Conservation (phyloP, 2,113 vertebrate species). For the Sturnus vulgaris region DNA sequence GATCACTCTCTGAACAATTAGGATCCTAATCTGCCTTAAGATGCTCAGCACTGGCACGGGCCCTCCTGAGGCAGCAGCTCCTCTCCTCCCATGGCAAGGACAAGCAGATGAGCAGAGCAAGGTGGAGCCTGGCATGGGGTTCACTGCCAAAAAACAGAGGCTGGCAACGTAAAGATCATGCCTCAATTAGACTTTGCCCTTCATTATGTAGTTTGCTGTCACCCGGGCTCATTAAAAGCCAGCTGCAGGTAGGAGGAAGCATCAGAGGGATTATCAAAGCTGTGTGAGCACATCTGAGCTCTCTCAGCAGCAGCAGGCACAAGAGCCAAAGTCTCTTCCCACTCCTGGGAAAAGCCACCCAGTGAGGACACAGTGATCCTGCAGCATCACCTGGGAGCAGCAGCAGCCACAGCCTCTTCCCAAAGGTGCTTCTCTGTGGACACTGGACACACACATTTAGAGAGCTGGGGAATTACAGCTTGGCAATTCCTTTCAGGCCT, state of each 20-base stretch:
- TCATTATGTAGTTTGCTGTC: neutral
- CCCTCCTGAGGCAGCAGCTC: slow-evolving; percentile 35
- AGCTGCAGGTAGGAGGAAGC: slow-evolving; percentile 16
- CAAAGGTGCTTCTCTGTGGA: neutral
- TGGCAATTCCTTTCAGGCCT: too few relatives aligned
- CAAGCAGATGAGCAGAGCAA: neutral
- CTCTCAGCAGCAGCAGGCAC: neutral
- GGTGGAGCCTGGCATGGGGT: neutral
- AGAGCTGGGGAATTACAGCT: too few relatives aligned
- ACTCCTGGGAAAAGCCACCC: neutral
- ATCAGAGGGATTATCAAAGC: slow-evolving; percentile 16
- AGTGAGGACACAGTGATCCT: accelerated
- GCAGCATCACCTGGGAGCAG: neutral
- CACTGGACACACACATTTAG: too few relatives aligned
- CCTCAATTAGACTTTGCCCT: neutral
- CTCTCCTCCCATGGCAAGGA: neutral
- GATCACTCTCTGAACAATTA: slow-evolving; percentile 40
- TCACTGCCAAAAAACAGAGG: neutral
- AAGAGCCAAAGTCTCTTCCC: neutral
- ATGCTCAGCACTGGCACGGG: neutral
- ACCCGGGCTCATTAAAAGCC: neutral
- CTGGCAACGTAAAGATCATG: neutral
- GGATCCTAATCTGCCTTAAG: slow-evolving; percentile 38
- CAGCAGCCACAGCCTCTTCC: neutral
- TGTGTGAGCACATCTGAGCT: neutral